Base-by-base conservation (phyloP, 2,797 vertebrate species). In the Brachymystax lenok region DNA sequence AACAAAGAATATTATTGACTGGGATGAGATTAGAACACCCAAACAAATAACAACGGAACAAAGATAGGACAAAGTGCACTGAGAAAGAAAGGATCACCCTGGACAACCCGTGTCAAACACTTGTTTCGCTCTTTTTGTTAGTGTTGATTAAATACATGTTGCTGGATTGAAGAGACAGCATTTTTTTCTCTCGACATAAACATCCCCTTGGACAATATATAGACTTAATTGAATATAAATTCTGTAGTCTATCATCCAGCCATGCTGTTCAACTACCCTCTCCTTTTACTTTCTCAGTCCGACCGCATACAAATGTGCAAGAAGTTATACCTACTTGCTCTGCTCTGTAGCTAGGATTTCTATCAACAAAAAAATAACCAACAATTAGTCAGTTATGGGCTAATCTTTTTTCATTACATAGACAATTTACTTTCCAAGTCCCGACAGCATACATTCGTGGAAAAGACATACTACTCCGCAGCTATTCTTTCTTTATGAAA, bases 1-100 rank as follows among this genome's bases (percentile, higher is more conserved):
- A 90, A 95, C 94, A 95, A 95, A 95, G 94, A 94, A 95, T 95
- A 95, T 95, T 95, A 95, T 95, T 94, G 95, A 95, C 94, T 94
- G 40, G 40, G 40, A 3, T 46, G 89, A 95, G 95, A 95, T 95
- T 95, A 95, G 93, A 94, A 94, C 93, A 94, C 88, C 91, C 93
- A 94, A 95, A 95, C 92, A 95, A 95, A 95, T 94, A 94, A 95
- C 91, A 90, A 92, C 92, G 91, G 17, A 35, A 88, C 90, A 84
- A 80, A 89, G 40, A 46, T 12, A 88, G 92, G 92, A 93, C 93
- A 93, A 91, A 93, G 91, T 90, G 90, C 90, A 91, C 90, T 89
- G 87, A 89, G 90, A 88, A 84, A 91, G 87, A 92, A 91, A 88
- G 85, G 88, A 87, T 92, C 90, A 85, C 56, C 81, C 83, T 56